phyloP scores from a whole-genome alignment of 1,140 invertebrate species.

The Plectrocnemia conspersa region DNA sequence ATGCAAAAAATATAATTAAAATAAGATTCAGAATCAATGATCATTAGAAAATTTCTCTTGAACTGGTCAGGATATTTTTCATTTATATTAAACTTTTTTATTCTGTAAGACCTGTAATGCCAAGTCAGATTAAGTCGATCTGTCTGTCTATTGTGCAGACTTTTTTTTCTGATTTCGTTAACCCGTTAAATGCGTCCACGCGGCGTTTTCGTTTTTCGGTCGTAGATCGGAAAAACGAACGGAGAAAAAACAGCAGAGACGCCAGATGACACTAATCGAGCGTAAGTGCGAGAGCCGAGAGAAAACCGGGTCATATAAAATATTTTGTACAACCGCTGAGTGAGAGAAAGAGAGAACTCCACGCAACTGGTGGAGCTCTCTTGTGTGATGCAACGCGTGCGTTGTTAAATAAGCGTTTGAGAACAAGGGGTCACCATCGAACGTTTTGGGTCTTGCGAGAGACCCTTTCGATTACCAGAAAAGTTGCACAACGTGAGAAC shows the following conservation, averaged over 20 bases:
- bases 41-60: too few relatives aligned
- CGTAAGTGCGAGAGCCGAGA: conserved; percentile 21
- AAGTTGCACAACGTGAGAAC: too few relatives aligned
- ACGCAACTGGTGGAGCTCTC: conserved; percentile 22
- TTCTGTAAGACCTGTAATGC: too few relatives aligned
- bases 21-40: too few relatives aligned
- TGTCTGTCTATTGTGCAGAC: too few relatives aligned
- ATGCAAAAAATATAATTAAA: too few relatives aligned
- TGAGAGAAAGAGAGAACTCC: conserved; percentile 12
- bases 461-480: conserved; percentile 13
- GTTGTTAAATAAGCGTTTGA: conserved; percentile 24
- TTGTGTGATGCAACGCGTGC: conserved; percentile 27
- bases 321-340: conserved; percentile 30
- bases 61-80: too few relatives aligned
- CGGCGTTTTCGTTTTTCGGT: neutral
- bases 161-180: too few relatives aligned
- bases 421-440: conserved; percentile 10
- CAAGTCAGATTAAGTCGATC: too few relatives aligned
- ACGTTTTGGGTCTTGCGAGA: conserved; percentile 8
- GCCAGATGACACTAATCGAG: conserved; percentile 24
- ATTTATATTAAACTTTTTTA: too few relatives aligned
- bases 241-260: neutral
- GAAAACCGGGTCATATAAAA: conserved; percentile 30
- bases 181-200: too few relatives aligned
- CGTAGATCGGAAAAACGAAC: neutral